Conservation (phyloP, 2,113 vertebrate genomes). For the Campylomormyrus numenius region DNA sequence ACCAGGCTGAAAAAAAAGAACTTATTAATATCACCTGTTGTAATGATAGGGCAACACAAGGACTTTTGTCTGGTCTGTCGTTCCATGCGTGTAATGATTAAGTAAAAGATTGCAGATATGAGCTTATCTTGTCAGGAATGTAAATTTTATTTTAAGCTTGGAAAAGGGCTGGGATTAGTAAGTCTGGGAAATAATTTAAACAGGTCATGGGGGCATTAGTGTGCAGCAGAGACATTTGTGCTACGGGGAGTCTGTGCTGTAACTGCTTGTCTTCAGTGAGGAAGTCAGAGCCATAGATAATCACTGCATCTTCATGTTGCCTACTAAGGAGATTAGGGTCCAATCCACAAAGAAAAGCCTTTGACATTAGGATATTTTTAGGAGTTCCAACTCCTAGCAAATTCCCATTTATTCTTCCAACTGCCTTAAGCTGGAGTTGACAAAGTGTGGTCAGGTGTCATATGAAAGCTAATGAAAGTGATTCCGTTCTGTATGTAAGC, state of each 20-base stretch:
- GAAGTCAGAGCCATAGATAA: conserved; percentile 11
- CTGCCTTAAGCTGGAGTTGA: not conserved
- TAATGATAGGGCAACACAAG: not conserved
- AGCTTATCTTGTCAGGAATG: not conserved
- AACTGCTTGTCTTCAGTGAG: conserved; percentile 1
- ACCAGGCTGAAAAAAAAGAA: not conserved
- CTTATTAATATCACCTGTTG: not conserved
- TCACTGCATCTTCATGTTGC: conserved; percentile 11
- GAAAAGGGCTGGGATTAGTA: not conserved
- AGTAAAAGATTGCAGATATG: not conserved
- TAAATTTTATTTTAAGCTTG: not conserved
- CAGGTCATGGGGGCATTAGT: not conserved
- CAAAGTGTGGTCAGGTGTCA: not conserved
- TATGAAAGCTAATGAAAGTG: not conserved
- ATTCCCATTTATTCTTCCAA: not conserved
- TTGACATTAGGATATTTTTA: conserved; percentile 8
- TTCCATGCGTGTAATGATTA: not conserved
- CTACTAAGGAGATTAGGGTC: conserved; percentile 23
- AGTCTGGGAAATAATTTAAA: not conserved
- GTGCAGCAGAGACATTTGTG: not conserved
- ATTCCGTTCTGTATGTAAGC: not conserved
- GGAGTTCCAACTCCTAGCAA: conserved; percentile 3
- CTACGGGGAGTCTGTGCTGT: not conserved
- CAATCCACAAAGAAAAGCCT: conserved; percentile 17
- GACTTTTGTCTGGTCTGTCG: not conserved